Percentiles rank a stretch among this genome's conserved stretches.
Evolutionary conservation across 92 coral and sea anemone genomes (phyloP).

Genomic region (Chrysogorgia sp.): DNA sequence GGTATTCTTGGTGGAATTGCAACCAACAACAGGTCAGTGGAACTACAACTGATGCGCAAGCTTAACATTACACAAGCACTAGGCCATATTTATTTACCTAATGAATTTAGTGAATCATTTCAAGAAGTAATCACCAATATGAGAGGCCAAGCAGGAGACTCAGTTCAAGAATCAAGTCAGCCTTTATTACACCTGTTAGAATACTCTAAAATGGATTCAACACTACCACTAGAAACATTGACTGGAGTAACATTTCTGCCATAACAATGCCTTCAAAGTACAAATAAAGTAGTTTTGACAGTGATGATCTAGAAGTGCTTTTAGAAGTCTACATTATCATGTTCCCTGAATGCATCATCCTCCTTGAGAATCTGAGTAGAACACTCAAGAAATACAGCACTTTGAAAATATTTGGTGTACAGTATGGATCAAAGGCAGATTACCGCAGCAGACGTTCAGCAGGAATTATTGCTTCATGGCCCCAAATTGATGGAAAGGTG

Average conservation of each 20-base stretch:
- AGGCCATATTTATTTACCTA: neutral
- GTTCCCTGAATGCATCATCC: neutral
- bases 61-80: constrained; percentile 31
- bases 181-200: constrained; percentile 15
- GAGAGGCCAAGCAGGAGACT: too few relatives aligned
- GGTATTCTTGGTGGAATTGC: constrained; percentile 62
- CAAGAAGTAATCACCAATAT: too few relatives aligned
- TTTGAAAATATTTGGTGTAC: too few relatives aligned
- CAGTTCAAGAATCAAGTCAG: too few relatives aligned
- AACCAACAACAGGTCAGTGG: constrained; percentile 51
- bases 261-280: constrained; percentile 1
- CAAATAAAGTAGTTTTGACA: neutral
- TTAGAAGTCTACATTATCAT: neutral
- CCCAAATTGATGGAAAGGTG: too few relatives aligned
- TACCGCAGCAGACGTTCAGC: too few relatives aligned
- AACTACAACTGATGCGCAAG: constrained; percentile 58
- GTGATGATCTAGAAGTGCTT: neutral
- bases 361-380: too few relatives aligned
- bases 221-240: neutral
- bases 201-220: neutral
- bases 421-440: too few relatives aligned
- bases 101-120: neutral
- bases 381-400: too few relatives aligned
- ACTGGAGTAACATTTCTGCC: constrained; percentile 9
- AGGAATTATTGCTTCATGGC: too few relatives aligned